Base-by-base conservation (phyloP, 2,113 vertebrate species). In the Tor tambroides region DNA sequence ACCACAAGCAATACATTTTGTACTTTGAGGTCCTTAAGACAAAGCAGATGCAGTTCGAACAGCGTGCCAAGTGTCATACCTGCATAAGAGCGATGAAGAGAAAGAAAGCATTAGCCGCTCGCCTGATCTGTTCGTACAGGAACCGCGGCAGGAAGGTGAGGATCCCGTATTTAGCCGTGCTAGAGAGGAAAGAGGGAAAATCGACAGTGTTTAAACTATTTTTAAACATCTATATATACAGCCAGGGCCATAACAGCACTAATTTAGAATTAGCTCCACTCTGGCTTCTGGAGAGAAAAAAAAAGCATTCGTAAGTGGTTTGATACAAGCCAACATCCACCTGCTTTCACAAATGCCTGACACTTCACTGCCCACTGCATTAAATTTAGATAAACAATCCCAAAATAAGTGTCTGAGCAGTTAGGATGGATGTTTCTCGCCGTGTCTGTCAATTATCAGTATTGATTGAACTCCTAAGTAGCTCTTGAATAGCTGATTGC, bases 81-180 rank as follows among this genome's bases (percentile, higher is more conserved):
- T 99, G 98, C 96, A 99, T 95, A 94, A 99, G 98, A 93, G 98
- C 98, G 94, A 99, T 99, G 95, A 99, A 99, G 91, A 99, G 97
- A 94, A 99, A 99, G 95, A 99, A 99, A 92, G 98, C 97, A 88
- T 99, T 99, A 91, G 98, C 98, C 87, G 98, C 98, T 93, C 96
- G 96, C 91, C 98, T 95, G 93, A 99, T 99, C 97, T 99, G 98
- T 95, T 99, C 98, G 28, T 99, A 99, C 91, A 99, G 93, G 95
- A 99, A 99, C 90, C 98, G 97, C 91, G 98, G 98, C 93, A 99
- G 96, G 93, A 99, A 99, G 30, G 98, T 98, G 93, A 99, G 92
- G 92, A 99, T 93, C 0, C 98, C 98, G 92, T 99, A 99, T 94
- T 99, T 99, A 89, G 98, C 97, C 67, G 98, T 99, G 91, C 98